Conservation (phyloP, 2,113 vertebrate genomes). For the Anser cygnoides region DNA sequence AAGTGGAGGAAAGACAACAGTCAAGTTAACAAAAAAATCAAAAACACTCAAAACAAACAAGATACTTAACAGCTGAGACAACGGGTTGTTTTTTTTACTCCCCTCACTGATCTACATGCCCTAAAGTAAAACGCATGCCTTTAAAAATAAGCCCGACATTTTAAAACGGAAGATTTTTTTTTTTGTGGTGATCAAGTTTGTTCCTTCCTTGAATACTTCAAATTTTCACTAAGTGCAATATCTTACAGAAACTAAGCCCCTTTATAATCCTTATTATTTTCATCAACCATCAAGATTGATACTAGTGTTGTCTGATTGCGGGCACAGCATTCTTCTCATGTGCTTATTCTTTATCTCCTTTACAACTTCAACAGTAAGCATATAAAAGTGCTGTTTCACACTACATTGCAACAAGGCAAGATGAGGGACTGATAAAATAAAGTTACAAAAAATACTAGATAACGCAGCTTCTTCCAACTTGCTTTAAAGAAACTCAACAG, state of each 20-base stretch:
- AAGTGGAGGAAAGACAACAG: background rate
- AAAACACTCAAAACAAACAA: background rate
- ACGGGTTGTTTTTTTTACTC: background rate
- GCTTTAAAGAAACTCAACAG: background rate
- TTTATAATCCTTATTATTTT: background rate
- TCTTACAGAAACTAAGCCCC: background rate
- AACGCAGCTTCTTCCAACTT: background rate
- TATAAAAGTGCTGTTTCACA: background rate
- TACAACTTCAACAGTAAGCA: fast-evolving
- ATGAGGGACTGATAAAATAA: background rate
- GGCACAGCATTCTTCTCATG: fast-evolving
- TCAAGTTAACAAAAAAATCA: background rate
- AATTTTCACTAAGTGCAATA: no score
- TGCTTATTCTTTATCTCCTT: background rate
- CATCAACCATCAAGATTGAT: fast-evolving
- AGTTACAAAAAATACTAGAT: background rate
- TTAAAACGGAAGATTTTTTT: no score
- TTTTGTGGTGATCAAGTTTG: fast-evolving
- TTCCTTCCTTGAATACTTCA: fast-evolving
- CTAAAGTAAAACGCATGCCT: fast-evolving
- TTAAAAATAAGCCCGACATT: background rate
- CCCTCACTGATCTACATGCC: background rate
- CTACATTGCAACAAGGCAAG: background rate
- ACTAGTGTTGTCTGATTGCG: background rate
- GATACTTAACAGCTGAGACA: background rate